Evolutionary conservation across 2,113 vertebrate species (phyloP).

Genomic region (Pygoscelis antarcticus): DNA sequence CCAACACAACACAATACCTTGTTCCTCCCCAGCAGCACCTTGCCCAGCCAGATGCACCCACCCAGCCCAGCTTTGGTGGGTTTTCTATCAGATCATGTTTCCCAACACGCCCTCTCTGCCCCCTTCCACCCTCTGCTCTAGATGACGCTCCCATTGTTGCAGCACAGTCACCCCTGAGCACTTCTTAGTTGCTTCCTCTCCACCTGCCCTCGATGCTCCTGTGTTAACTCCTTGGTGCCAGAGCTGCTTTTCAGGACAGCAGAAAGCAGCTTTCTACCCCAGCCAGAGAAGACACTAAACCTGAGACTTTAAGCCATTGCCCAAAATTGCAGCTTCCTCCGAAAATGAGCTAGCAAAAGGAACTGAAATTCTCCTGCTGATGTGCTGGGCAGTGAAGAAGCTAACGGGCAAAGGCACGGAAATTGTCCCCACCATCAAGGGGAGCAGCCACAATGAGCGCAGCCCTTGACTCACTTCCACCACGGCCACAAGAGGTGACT

Average conservation of each 20-base stretch:
- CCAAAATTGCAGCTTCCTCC: neutral
- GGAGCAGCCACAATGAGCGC: neutral
- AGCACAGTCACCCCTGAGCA: neutral
- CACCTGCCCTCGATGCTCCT: neutral
- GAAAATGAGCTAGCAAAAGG: neutral
- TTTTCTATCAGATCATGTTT: neutral
- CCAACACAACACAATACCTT: fast-evolving
- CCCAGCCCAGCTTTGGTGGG: neutral
- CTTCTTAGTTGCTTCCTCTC: neutral
- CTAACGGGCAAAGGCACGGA: neutral
- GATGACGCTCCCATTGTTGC: fast-evolving
- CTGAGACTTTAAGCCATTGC: neutral
- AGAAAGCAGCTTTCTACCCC: neutral
- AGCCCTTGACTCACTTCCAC: neutral
- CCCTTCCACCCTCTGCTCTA: neutral
- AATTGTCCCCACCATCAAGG: neutral
- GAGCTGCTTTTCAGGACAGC: neutral
- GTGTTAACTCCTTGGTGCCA: neutral
- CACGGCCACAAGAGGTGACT: neutral
- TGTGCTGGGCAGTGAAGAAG: neutral
- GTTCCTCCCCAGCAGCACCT: neutral
- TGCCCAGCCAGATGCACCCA: neutral
- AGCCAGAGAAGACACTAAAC: neutral
- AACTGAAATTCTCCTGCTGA: fast-evolving
- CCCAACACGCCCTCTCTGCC: neutral